These are phyloP conservation scores for Megalurothrips usitatus DNA, from an alignment of 2,888 invertebrate genomes.

Conservation along the genomic window DNA sequence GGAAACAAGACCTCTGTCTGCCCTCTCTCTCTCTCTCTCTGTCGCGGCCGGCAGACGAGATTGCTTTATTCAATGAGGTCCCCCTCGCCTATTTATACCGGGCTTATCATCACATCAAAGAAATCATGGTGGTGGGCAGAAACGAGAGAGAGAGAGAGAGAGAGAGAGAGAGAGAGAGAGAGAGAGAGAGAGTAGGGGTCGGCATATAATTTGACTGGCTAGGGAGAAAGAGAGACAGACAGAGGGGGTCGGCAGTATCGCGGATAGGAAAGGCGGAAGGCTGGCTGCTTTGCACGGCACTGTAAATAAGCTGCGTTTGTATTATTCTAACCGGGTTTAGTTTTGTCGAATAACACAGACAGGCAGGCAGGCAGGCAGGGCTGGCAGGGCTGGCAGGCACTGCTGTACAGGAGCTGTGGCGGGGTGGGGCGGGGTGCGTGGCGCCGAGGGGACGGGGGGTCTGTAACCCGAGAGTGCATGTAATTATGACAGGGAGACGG, in stretches of 20 bases:
- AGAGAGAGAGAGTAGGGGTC: not conserved
- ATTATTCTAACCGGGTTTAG: not conserved
- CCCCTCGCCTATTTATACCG: not conserved
- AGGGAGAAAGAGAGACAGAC: not conserved
- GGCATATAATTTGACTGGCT: not conserved
- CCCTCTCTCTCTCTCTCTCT: too few relatives aligned
- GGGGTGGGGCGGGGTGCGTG: not conserved
- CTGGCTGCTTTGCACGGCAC: too few relatives aligned
- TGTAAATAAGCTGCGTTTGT: too few relatives aligned
- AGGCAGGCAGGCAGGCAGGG: not conserved
- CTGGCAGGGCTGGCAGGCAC: not conserved
- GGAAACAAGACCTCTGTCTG: not conserved
- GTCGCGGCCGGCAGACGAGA: not conserved
- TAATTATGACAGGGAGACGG: slow-evolving; percentile 13
- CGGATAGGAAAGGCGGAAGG: too few relatives aligned
- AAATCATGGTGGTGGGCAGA: not conserved
- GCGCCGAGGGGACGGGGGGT: not conserved
- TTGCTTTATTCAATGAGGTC: not conserved
- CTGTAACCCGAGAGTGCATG: slow-evolving; percentile 7
- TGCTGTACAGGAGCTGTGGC: too few relatives aligned
- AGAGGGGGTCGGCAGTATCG: not conserved
- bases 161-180: not conserved
- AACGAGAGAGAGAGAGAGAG: slow-evolving; percentile 1
- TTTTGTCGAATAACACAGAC: not conserved
- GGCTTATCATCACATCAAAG: slow-evolving; percentile 11